Percentiles rank a stretch among this genome's conserved stretches.
Evolutionary conservation across 2,888 invertebrate species (phyloP).

Genomic region (Diaphora mendica): DNA sequence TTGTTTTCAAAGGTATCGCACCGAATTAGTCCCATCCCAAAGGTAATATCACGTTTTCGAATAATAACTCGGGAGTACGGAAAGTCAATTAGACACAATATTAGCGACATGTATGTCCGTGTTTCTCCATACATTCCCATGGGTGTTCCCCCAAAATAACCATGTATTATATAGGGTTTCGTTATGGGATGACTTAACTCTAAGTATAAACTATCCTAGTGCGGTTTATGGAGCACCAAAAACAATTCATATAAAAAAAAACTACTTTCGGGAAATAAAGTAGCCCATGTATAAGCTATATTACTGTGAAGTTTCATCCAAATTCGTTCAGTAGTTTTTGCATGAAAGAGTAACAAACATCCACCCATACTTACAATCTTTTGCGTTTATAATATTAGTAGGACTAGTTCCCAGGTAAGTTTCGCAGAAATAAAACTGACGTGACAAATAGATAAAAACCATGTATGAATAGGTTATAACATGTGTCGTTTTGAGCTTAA

Average conservation of each 20-base stretch:
- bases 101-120: constrained; percentile 25
- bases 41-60: constrained; percentile 32
- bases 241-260: neutral
- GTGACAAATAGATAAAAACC: no score
- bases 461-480: no score
- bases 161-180: constrained; percentile 9
- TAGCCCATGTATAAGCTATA: no score
- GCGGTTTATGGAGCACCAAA: neutral
- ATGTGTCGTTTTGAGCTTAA: no score
- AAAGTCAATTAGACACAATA: constrained; percentile 42
- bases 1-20: constrained; percentile 31
- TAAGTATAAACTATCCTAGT: neutral
- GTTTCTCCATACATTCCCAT: constrained; percentile 23
- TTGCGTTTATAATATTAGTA: no score
- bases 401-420: no score
- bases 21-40: constrained; percentile 22
- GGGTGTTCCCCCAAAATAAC: constrained; percentile 24
- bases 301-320: no score
- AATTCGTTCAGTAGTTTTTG: no score
- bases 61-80: constrained; percentile 29
- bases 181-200: neutral
- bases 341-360: no score
- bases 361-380: no score
- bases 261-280: neutral
- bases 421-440: no score